Evolutionary conservation across 1,140 invertebrate species (phyloP).

Genomic region (Galendromus occidentalis): DNA sequence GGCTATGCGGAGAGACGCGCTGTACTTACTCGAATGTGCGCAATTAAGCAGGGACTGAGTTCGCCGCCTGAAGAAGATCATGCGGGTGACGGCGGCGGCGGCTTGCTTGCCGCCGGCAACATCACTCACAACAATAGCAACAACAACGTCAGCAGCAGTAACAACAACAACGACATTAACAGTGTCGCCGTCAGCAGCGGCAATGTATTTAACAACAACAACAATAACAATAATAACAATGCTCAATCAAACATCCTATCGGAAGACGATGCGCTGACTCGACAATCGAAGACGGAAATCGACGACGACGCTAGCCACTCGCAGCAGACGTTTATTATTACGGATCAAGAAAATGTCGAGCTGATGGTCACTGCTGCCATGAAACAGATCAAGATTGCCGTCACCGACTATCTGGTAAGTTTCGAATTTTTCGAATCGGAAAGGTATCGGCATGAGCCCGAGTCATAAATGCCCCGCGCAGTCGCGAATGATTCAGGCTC

Average conservation of each 20-base stretch:
- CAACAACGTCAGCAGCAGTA: neutral
- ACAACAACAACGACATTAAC: neutral
- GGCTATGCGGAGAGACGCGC: conserved; percentile 8
- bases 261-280: no score
- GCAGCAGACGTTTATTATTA: neutral
- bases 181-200: neutral
- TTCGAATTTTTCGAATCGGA: no score
- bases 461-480: no score
- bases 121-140: neutral
- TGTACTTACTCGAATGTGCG: conserved; percentile 10
- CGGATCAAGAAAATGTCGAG: conserved; percentile 4
- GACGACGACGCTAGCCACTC: no score
- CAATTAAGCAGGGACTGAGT: neutral
- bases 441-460: no score
- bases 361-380: conserved; percentile 3
- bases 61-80: neutral
- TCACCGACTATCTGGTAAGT: conserved; percentile 5
- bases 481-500: no score
- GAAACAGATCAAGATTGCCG: conserved; percentile 7
- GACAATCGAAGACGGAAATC: no score
- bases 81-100: no score
- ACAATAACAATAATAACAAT: no score
- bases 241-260: no score
- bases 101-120: neutral
- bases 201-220: no score